Evolutionary conservation across 2,113 vertebrate species (phyloP).

Genomic region (Gobiocypris rarus): DNA sequence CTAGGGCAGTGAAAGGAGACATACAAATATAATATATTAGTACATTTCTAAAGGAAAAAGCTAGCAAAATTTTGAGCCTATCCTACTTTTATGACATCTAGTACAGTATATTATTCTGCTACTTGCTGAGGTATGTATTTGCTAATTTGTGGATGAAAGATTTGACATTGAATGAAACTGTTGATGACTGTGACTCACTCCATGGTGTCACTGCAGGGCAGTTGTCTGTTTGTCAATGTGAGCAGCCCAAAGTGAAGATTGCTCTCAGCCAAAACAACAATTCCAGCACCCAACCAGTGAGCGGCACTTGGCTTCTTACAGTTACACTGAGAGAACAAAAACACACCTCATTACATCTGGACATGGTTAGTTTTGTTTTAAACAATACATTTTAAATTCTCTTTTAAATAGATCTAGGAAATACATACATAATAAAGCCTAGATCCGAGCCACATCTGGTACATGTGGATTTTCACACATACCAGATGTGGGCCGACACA

Average conservation of each 20-base stretch:
- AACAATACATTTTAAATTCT: constrained; percentile 60
- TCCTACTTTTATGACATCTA: background rate
- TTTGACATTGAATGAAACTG: constrained; percentile 1
- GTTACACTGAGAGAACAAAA: constrained; percentile 75
- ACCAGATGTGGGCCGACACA: too few species aligned
- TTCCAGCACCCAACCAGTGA: constrained; percentile 51
- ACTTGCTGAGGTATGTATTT: background rate
- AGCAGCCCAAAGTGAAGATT: constrained; percentile 51
- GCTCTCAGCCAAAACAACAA: constrained; percentile 58
- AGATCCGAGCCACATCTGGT: too few species aligned
- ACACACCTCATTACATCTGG: constrained; percentile 72
- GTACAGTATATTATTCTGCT: background rate
- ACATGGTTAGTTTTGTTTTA: constrained; percentile 61
- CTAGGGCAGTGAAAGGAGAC: constrained; percentile 19
- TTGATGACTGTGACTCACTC: constrained; percentile 78
- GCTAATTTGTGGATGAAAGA: background rate
- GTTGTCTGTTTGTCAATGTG: constrained; percentile 52
- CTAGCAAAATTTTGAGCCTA: background rate
- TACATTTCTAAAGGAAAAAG: background rate
- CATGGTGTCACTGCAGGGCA: constrained; percentile 74
- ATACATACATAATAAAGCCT: background rate
- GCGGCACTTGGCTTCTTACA: constrained; percentile 54
- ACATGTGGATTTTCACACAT: too few species aligned
- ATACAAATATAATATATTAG: background rate
- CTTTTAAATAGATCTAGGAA: background rate